A percentile compares a stretch with the other conserved stretches of the same genome.
Conservation (phyloP, 2,113 vertebrate species). For the Noctilio leporinus region DNA sequence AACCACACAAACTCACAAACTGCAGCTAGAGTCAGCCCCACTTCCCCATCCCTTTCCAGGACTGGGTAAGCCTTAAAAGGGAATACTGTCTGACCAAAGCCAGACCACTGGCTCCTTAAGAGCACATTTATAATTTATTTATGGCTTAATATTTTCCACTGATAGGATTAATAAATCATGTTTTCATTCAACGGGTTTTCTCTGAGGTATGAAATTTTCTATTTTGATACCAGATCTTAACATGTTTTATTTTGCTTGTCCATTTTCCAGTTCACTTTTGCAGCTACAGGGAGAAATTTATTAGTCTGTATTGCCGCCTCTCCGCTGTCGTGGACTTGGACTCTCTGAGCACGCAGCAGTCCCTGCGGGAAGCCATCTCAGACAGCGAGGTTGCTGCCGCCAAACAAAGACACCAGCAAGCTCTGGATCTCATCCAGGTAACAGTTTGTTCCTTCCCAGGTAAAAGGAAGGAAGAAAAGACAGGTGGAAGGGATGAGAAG, state of each 20-base stretch:
- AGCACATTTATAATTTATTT: slow-evolving; percentile 75
- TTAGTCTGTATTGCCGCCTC: slow-evolving; percentile 95
- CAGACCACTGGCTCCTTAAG: slow-evolving; percentile 72
- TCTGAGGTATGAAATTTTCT: slow-evolving; percentile 76
- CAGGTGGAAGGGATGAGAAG: neutral
- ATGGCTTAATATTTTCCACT: slow-evolving; percentile 74
- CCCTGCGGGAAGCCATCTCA: slow-evolving; percentile 94
- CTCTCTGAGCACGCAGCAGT: slow-evolving; percentile 95
- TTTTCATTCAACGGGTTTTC: slow-evolving; percentile 74
- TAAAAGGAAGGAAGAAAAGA: slow-evolving; percentile 33
- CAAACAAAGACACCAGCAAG: slow-evolving; percentile 93
- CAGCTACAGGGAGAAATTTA: slow-evolving; percentile 96
- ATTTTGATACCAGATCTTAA: slow-evolving; percentile 76
- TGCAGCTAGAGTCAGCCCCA: slow-evolving; percentile 21
- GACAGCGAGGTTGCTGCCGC: slow-evolving; percentile 92
- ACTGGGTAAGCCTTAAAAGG: slow-evolving; percentile 60
- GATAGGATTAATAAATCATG: slow-evolving; percentile 72
- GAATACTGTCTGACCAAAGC: slow-evolving; percentile 67
- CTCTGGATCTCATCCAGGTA: slow-evolving; percentile 96
- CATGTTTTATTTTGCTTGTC: slow-evolving; percentile 78
- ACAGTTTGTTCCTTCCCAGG: slow-evolving; percentile 68
- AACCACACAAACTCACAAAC: slow-evolving; percentile 44
- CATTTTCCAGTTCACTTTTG: slow-evolving; percentile 93
- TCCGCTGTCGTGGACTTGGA: slow-evolving; percentile 96
- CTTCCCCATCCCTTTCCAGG: slow-evolving; percentile 44